phyloP scores from a whole-genome alignment of 2,113 vertebrate genomes.

The Rostratula benghalensis region DNA sequence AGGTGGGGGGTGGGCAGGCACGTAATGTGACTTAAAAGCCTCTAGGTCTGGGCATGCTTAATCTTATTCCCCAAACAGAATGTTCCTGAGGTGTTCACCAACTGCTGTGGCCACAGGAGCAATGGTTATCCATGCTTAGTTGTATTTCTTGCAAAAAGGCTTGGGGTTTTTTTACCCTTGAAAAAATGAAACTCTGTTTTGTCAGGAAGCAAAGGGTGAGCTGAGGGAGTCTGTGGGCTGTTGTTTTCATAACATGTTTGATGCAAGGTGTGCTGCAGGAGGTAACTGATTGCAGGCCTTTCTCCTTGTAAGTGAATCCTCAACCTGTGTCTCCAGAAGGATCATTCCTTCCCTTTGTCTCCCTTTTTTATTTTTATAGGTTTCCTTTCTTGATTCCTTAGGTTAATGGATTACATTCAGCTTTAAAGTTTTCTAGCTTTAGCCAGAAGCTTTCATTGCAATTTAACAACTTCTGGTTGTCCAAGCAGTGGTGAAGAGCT shows the following conservation, averaged over 20 bases:
- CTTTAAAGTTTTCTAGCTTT: neutral
- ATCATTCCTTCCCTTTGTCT: neutral
- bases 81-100: too few species aligned
- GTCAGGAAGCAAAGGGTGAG: neutral
- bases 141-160: neutral
- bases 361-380: neutral
- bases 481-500: neutral
- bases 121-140: neutral
- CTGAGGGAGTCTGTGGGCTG: fast-evolving
- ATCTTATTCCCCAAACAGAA: neutral
- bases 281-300: too few species aligned
- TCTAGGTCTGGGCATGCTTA: too few species aligned
- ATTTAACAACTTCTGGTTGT: neutral
- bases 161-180: neutral
- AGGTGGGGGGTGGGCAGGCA: fast-evolving
- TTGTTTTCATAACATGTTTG: fast-evolving
- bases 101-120: neutral
- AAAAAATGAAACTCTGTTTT: neutral
- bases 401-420: neutral
- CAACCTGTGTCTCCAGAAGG: neutral
- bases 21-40: neutral
- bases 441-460: neutral
- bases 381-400: neutral
- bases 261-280: too few species aligned
- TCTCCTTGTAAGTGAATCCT: neutral